phyloP scores from a whole-genome alignment of 2,888 invertebrate species.

The Sepioteuthis lessoniana region DNA sequence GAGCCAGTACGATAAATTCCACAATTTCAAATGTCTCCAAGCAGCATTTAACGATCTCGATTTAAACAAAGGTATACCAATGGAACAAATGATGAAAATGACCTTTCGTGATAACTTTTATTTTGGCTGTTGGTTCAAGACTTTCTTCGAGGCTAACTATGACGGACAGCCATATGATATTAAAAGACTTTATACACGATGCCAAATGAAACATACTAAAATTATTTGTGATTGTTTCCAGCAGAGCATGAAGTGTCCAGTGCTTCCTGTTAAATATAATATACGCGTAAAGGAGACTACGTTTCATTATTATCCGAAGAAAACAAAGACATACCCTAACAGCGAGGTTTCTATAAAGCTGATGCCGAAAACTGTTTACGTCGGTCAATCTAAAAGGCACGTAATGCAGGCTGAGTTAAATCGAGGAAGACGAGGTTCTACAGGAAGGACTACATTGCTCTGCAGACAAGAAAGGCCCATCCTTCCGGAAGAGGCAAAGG shows the following conservation, averaged over 20 bases:
- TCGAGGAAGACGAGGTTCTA: background rate
- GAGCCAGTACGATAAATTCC: slow-evolving; percentile 20
- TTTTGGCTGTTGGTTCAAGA: slow-evolving; percentile 37
- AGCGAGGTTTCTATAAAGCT: background rate
- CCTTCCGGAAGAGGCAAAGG: no score
- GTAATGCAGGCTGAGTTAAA: background rate
- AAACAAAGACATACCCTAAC: background rate
- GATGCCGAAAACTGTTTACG: background rate
- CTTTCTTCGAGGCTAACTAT: background rate
- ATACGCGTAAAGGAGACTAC: background rate
- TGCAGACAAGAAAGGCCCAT: background rate
- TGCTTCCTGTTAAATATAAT: background rate
- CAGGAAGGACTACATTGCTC: background rate
- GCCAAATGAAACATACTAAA: background rate
- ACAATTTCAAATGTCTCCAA: slow-evolving; percentile 37
- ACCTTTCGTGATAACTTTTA: slow-evolving; percentile 16
- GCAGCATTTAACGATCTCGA: background rate
- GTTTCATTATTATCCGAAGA: background rate
- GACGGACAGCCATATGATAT: background rate
- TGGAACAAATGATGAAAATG: slow-evolving; percentile 11
- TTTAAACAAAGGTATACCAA: background rate
- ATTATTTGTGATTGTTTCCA: background rate
- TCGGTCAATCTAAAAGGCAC: background rate
- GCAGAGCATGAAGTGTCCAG: background rate
- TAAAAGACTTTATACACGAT: background rate